These are phyloP conservation scores for Ptiloglossa arizonensis DNA, from an alignment of 1,140 invertebrate genomes.

Conservation along the genomic window DNA sequence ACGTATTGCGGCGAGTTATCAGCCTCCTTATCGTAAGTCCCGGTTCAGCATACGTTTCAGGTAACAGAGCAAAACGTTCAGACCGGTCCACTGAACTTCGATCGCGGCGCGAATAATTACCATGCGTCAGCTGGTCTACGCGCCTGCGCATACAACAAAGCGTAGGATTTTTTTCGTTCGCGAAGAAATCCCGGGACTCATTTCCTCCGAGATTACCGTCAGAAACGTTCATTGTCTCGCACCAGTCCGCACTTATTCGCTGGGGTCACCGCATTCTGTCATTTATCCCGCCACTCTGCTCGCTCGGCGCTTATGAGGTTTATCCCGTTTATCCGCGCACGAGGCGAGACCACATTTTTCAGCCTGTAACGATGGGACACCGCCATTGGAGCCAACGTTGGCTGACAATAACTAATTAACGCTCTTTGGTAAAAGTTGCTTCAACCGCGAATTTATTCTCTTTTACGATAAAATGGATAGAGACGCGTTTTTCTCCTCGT, in stretches of 20 bases:
- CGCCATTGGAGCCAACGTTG: neutral
- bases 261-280: constrained; percentile 14
- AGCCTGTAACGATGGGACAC: neutral
- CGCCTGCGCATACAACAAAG: constrained; percentile 9
- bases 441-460: neutral
- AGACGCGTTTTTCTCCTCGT: too few relatives aligned
- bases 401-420: constrained; percentile 33
- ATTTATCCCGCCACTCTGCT: constrained; percentile 11
- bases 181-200: constrained; percentile 28
- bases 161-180: constrained; percentile 4
- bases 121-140: constrained; percentile 19
- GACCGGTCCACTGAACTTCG: neutral
- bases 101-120: constrained; percentile 37
- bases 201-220: constrained; percentile 44
- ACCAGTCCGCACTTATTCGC: constrained; percentile 23
- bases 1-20: neutral
- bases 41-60: neutral
- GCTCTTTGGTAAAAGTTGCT: neutral
- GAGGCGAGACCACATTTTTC: constrained; percentile 12
- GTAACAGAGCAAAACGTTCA: constrained; percentile 20
- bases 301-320: constrained; percentile 1
- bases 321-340: neutral
- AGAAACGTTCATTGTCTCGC: constrained; percentile 36
- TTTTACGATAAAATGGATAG: neutral
- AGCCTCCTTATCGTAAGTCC: neutral